Percentiles rank a stretch among this genome's conserved stretches.
These are phyloP conservation scores for Peromyscus melanophrys DNA, from an alignment of 2,797 vertebrate genomes.

Conservation along the genomic window DNA sequence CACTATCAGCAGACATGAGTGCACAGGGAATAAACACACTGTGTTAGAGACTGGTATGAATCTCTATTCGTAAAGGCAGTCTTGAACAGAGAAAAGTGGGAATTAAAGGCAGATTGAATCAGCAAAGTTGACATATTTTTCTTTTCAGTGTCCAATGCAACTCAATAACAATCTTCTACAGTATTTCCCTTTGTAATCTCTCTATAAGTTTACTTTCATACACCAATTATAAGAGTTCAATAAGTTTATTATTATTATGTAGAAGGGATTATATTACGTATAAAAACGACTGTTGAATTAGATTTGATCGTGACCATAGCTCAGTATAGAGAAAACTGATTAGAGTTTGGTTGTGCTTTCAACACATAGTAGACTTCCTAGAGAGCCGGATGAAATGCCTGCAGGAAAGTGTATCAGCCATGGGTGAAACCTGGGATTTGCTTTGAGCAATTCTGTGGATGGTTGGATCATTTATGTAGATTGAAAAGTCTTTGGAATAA, in stretches of 20 bases:
- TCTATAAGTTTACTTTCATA: conserved; percentile 21
- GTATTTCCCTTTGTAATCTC: background rate
- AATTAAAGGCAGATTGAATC: background rate
- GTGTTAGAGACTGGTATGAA: background rate
- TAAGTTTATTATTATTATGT: background rate
- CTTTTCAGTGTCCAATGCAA: background rate
- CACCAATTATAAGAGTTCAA: background rate
- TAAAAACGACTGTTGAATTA: background rate
- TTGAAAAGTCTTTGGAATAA: background rate
- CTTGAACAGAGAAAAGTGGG: background rate
- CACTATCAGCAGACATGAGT: background rate
- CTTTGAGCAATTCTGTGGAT: background rate
- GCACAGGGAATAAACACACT: background rate
- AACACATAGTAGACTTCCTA: background rate
- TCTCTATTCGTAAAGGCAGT: background rate
- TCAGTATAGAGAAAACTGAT: background rate
- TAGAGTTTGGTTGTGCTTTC: background rate
- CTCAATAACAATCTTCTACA: background rate
- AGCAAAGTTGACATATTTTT: background rate
- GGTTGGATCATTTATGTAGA: background rate
- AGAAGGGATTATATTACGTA: background rate
- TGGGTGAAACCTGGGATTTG: background rate
- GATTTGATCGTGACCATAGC: background rate
- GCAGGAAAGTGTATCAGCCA: background rate
- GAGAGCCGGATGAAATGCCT: background rate